Conservation (phyloP, 2,797 vertebrate species). For the Poeciliopsis paucimaculata region DNA sequence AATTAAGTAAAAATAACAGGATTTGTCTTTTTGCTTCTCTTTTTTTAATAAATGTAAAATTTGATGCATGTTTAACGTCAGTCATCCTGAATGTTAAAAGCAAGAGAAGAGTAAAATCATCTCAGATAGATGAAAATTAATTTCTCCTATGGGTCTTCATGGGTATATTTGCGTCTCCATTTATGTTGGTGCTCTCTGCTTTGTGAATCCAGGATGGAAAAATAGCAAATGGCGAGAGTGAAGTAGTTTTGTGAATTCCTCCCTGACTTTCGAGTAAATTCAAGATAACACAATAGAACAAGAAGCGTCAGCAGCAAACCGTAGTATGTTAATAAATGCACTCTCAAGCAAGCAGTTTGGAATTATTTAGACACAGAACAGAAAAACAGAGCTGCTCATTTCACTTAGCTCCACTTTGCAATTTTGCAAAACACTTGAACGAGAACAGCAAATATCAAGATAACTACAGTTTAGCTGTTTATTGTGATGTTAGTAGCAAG, state of each 20-base stretch:
- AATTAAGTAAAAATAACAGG: not conserved
- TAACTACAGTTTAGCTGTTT: slow-evolving; percentile 6
- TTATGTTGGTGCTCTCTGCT: not conserved
- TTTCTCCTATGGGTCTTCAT: not conserved
- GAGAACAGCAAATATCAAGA: slow-evolving; percentile 9
- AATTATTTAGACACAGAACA: not conserved
- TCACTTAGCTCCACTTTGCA: not conserved
- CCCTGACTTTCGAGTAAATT: not conserved
- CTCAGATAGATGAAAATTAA: too few species aligned
- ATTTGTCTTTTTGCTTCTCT: not conserved
- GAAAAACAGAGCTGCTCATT: slow-evolving; percentile 13
- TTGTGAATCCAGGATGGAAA: not conserved
- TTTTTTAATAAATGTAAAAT: too few species aligned
- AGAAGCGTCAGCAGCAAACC: not conserved
- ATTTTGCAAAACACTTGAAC: not conserved
- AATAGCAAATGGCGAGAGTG: not conserved
- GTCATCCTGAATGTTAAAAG: not conserved
- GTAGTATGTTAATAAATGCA: not conserved
- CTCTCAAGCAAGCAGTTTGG: not conserved
- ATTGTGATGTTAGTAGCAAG: slow-evolving; percentile 6
- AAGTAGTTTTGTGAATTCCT: not conserved
- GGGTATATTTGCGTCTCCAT: not conserved
- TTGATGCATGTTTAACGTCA: not conserved
- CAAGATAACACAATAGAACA: not conserved
- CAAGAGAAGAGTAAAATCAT: not conserved